A percentile compares a stretch with the other conserved stretches of the same genome.
Conservation (phyloP, 2,888 invertebrate species). For the Drosophila atroscutellata region DNA sequence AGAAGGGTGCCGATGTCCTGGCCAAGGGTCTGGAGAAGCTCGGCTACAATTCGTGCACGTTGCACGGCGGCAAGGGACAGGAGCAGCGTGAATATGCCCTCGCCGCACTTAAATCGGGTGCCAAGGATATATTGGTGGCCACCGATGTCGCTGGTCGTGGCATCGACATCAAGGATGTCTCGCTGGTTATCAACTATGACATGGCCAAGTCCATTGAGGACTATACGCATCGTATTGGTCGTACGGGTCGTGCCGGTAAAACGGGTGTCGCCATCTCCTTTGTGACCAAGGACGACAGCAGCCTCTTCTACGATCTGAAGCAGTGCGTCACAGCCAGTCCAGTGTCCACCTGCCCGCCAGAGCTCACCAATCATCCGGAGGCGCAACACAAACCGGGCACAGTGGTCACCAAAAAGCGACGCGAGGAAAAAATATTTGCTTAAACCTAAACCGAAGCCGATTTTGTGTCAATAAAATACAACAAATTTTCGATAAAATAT, state of each 20-base stretch:
- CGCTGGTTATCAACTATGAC: slow-evolving; percentile 99
- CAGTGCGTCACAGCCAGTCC: slow-evolving; percentile 95
- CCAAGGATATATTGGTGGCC: slow-evolving; percentile 99
- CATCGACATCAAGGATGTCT: slow-evolving; percentile 99
- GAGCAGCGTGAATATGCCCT: slow-evolving; percentile 99
- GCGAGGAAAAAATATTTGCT: slow-evolving; percentile 98
- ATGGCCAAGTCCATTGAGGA: slow-evolving; percentile 99
- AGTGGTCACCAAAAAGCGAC: slow-evolving; percentile 95
- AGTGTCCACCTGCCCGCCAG: slow-evolving; percentile 97
- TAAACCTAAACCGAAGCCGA: slow-evolving; percentile 83
- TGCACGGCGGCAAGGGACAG: slow-evolving; percentile 99
- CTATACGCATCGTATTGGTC: slow-evolving; percentile 98
- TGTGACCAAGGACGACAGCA: slow-evolving; percentile 98
- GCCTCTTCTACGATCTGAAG: slow-evolving; percentile 98
- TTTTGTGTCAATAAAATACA: background rate
- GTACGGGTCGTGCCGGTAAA: slow-evolving; percentile 99
- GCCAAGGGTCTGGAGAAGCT: slow-evolving; percentile 98
- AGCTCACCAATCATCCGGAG: slow-evolving; percentile 98
- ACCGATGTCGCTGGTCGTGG: slow-evolving; percentile 99
- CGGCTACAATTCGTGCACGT: slow-evolving; percentile 97
- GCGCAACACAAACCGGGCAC: slow-evolving; percentile 99
- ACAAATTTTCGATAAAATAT: background rate
- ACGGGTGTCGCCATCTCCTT: slow-evolving; percentile 98
- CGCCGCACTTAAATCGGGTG: slow-evolving; percentile 97
- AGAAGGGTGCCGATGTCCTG: slow-evolving; percentile 99